Evolutionary conservation across 2,113 vertebrate species (phyloP), one percentile per base, ranked within the genome.

Genomic region (Oncorhynchus keta): DNA sequence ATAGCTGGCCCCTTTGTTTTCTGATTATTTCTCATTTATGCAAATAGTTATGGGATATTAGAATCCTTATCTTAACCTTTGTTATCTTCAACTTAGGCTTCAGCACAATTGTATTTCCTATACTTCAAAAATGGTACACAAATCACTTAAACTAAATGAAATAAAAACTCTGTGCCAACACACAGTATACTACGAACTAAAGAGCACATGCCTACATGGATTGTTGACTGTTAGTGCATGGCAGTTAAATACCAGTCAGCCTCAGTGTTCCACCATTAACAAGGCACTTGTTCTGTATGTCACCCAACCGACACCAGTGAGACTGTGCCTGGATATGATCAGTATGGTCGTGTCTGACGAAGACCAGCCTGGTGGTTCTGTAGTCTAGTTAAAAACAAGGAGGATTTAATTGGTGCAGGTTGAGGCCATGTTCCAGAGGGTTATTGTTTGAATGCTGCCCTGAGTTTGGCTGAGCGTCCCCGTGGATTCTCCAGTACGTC

Each of bases 391-490:
- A 24, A 26, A 35, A 28, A 28, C 48, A 28, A 16, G 65, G 24
- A 32, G 1, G 28, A 14, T 26, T 28, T 13, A 30, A 32, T 30
- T 30, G 30, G 68, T 18, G 12, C 5, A 69, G 35, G 7, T 18
- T 22, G 68, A 39, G 35, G 68, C 5, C 18, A 69, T 5, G 4
- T 22, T 65, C 26, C 12, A 18, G 30, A 69, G 30, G 66, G 64
- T 81, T 84, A 96, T 68, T 87, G 55, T 80, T 95, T 97, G 68
- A 95, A 72, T 59, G 94, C 97, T 49, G 92, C 94, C 87, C 98
- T 92, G 30, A 99, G 93, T 88, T 99, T 99, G 67, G 98, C 96
- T 0, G 97, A 99, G 61, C 98, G 95, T 68, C 93, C 97, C 80
- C 97, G 93, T 76, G 97, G 96, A 79, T 99, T 99, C 39, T 90